Conservation (phyloP, 2,888 invertebrate species). For the Apodemia mormo region DNA sequence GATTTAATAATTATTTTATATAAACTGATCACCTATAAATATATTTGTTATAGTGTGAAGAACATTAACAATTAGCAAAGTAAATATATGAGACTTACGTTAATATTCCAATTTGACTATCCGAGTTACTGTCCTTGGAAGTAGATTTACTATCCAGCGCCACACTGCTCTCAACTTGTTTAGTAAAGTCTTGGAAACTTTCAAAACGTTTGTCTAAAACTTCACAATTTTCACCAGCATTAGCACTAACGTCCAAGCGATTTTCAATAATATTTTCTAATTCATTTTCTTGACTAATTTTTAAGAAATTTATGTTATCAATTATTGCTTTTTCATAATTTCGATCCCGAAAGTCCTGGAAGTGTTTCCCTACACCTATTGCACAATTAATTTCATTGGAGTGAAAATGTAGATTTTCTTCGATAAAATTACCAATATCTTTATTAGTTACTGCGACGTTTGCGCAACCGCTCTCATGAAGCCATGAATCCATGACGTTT, state of each 20-base stretch:
- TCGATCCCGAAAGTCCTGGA: conserved; percentile 3
- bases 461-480: conserved; percentile 53
- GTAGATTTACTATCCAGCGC: conserved; percentile 47
- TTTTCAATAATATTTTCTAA: conserved; percentile 25
- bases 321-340: conserved; percentile 22
- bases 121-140: conserved; percentile 45
- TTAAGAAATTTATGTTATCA: conserved; percentile 5
- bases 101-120: conserved; percentile 42
- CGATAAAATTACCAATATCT: conserved; percentile 38
- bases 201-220: conserved; percentile 39
- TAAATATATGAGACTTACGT: conserved; percentile 46
- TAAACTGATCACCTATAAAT: conserved; percentile 15
- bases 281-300: conserved; percentile 38
- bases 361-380: conserved; percentile 7
- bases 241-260: background rate
- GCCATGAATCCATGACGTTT: conserved; percentile 73
- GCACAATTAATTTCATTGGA: conserved; percentile 11
- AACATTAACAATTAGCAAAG: background rate
- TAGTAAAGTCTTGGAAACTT: conserved; percentile 38
- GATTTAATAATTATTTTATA: conserved; percentile 50
- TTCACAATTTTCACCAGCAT: conserved; percentile 24
- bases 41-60: background rate
- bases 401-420: conserved; percentile 39
- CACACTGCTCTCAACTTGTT: conserved; percentile 44
- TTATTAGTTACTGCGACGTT: conserved; percentile 46